Conservation (phyloP, 2,797 vertebrate species). For the Channallabes apus region DNA sequence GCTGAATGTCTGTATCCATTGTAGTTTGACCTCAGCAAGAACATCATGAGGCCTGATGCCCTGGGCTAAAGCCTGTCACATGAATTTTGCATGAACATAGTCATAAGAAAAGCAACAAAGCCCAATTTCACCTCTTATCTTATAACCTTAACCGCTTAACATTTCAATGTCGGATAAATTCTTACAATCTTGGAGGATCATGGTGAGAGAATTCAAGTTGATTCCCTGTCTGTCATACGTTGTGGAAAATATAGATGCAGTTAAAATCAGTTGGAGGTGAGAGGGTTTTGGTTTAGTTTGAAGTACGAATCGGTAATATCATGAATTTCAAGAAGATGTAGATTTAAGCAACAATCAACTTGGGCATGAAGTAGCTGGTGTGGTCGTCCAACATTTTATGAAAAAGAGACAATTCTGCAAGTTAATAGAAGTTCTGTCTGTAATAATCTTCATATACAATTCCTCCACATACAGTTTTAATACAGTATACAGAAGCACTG, state of each 20-base stretch:
- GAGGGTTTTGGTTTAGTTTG: neutral
- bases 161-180: neutral
- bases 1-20: slow-evolving; percentile 37
- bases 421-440: neutral
- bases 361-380: neutral
- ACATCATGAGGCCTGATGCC: slow-evolving; percentile 38
- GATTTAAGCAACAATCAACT: neutral
- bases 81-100: neutral
- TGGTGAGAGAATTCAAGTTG: neutral
- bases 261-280: neutral
- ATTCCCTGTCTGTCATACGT: neutral
- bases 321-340: neutral
- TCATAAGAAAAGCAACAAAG: neutral
- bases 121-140: neutral
- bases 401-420: neutral
- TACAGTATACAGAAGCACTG: neutral
- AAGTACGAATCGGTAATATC: neutral
- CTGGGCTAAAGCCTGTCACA: slow-evolving; percentile 18
- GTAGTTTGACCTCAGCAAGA: slow-evolving; percentile 34
- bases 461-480: neutral
- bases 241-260: neutral
- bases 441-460: neutral
- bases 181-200: neutral
- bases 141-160: neutral
- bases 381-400: neutral